Evolutionary conservation across 2,113 vertebrate genomes (phyloP).

Genomic region (Vimba vimba): DNA sequence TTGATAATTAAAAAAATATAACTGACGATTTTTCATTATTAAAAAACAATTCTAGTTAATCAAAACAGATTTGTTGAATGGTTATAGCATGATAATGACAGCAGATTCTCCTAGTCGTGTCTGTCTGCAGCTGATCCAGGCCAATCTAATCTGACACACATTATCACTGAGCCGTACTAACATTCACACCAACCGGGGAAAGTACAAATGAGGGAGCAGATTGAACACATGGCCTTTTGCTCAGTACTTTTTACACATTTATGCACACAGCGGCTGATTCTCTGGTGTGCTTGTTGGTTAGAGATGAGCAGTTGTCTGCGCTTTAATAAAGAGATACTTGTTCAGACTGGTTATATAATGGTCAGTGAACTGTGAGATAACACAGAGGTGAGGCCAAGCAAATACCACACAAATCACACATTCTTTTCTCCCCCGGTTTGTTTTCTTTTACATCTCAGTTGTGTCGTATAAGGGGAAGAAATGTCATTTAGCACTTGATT

Average conservation of each 20-base stretch:
- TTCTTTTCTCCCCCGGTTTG: neutral
- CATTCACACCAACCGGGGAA: constrained; percentile 12
- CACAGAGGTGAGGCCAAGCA: neutral
- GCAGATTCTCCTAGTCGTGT: constrained; percentile 8
- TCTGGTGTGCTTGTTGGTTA: constrained; percentile 6
- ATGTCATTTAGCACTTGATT: neutral
- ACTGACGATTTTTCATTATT: neutral
- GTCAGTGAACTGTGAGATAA: constrained; percentile 13
- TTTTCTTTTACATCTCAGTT: neutral
- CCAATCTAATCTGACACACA: constrained; percentile 27
- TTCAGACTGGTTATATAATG: constrained; percentile 38
- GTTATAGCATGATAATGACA: neutral
- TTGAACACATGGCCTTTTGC: neutral
- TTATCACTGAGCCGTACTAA: constrained; percentile 22
- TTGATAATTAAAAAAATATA: neutral
- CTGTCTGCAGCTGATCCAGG: constrained; percentile 10
- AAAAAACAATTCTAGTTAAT: neutral
- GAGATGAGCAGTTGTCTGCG: constrained; percentile 1
- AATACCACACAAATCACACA: constrained; percentile 4
- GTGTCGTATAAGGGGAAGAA: neutral
- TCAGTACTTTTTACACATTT: neutral
- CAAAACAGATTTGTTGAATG: neutral
- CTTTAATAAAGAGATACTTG: constrained; percentile 35
- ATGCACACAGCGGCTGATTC: constrained; percentile 8
- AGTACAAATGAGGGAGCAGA: constrained; percentile 2